Percentiles rank a stretch among this genome's conserved stretches.
These are phyloP conservation scores for Rhadinocentrus ornatus DNA, from an alignment of 2,797 vertebrate genomes.

Conservation along the genomic window DNA sequence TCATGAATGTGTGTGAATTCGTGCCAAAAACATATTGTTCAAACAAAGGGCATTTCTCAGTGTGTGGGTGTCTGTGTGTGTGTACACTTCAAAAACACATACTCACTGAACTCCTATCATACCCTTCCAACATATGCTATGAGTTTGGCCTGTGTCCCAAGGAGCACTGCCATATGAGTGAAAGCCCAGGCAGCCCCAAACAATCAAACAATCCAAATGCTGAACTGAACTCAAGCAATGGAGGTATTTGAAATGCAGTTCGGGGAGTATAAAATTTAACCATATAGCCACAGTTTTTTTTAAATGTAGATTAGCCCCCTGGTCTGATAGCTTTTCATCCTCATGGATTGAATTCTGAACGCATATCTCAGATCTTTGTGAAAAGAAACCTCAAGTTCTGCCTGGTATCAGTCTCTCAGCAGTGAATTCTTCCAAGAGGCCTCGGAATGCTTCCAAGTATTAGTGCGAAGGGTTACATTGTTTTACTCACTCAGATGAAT, in stretches of 20 bases:
- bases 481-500: slow-evolving; percentile 71
- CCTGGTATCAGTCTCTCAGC: slow-evolving; percentile 66
- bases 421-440: slow-evolving; percentile 71
- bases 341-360: slow-evolving; percentile 47
- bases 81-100: slow-evolving; percentile 76
- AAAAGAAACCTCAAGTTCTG: slow-evolving; percentile 68
- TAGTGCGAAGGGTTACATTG: slow-evolving; percentile 74
- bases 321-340: slow-evolving; percentile 62
- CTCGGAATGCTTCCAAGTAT: slow-evolving; percentile 67
- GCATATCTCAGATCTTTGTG: slow-evolving; percentile 65
- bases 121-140: slow-evolving; percentile 82
- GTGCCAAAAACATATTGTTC: slow-evolving; percentile 76
- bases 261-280: slow-evolving; percentile 67
- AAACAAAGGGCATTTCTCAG: slow-evolving; percentile 76
- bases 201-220: slow-evolving; percentile 73
- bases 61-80: slow-evolving; percentile 72
- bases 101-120: slow-evolving; percentile 77
- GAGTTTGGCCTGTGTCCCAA: slow-evolving; percentile 77
- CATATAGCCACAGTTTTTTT: slow-evolving; percentile 57
- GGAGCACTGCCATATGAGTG: slow-evolving; percentile 77
- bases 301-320: slow-evolving; percentile 60
- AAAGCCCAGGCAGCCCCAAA: slow-evolving; percentile 76
- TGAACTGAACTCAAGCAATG: slow-evolving; percentile 64
- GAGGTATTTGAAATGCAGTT: slow-evolving; percentile 72
- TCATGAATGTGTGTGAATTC: slow-evolving; percentile 75